These are phyloP conservation scores for Agrochola litura DNA, from an alignment of 2,888 invertebrate genomes.

Conservation along the genomic window DNA sequence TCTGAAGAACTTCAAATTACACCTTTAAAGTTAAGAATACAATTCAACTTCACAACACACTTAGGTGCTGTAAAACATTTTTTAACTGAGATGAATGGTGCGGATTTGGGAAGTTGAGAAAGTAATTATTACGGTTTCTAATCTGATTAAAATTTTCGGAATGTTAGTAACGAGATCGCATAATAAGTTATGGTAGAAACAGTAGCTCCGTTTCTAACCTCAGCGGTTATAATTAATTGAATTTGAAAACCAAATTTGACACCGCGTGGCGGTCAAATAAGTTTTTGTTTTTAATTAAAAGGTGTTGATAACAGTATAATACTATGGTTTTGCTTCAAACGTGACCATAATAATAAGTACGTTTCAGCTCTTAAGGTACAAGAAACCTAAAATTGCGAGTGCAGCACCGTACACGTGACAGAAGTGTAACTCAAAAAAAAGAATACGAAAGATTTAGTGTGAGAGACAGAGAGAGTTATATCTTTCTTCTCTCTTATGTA, in stretches of 20 bases:
- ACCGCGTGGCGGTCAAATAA: slow-evolving; percentile 17
- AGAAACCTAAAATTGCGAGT: too few species aligned
- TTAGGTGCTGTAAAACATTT: slow-evolving; percentile 74
- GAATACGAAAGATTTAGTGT: too few species aligned
- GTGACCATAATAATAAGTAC: not conserved
- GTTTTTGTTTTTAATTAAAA: slow-evolving; percentile 16
- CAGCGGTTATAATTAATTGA: slow-evolving; percentile 43
- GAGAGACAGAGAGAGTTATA: too few species aligned
- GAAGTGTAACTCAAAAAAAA: too few species aligned
- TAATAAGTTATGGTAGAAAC: slow-evolving; percentile 66
- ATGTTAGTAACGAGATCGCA: slow-evolving; percentile 65
- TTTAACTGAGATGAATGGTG: slow-evolving; percentile 72
- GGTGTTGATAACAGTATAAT: not conserved
- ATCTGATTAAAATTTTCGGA: slow-evolving; percentile 71
- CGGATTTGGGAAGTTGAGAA: slow-evolving; percentile 74
- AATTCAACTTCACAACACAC: slow-evolving; percentile 79
- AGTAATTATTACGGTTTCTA: slow-evolving; percentile 76
- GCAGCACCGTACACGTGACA: too few species aligned
- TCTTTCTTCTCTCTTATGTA: too few species aligned
- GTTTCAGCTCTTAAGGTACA: not conserved
- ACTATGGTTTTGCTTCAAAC: not conserved
- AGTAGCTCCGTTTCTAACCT: slow-evolving; percentile 39
- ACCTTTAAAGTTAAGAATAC: slow-evolving; percentile 75
- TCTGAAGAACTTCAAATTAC: slow-evolving; percentile 79
- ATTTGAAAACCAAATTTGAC: slow-evolving; percentile 54